These are phyloP conservation scores for Phylloscopus whistleri DNA, from an alignment of 2,113 vertebrate species.

Conservation along the genomic window DNA sequence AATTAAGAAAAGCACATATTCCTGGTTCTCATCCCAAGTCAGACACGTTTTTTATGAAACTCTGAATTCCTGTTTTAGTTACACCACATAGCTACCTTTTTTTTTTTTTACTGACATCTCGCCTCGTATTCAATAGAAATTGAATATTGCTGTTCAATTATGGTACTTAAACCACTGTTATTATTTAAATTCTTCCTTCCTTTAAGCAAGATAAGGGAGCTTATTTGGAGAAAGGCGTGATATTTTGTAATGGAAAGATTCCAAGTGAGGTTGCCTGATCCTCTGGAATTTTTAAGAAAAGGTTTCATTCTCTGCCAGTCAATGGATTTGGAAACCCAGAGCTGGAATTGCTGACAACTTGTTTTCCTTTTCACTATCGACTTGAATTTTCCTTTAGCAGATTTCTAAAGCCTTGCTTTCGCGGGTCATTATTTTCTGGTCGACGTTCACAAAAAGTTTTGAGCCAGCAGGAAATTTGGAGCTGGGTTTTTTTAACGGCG, in stretches of 20 bases:
- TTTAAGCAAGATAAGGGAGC: neutral
- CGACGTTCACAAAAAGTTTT: neutral
- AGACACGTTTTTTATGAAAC: neutral
- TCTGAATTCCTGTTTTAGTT: neutral
- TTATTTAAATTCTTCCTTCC: neutral
- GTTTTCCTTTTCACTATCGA: neutral
- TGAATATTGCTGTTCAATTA: neutral
- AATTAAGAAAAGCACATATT: neutral
- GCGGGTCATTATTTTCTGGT: neutral
- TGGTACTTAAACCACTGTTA: neutral
- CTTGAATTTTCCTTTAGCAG: neutral
- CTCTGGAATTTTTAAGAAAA: neutral
- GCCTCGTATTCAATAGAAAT: too few species aligned
- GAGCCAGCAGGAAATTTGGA: neutral
- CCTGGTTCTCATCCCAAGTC: neutral
- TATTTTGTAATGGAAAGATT: neutral
- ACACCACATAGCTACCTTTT: neutral
- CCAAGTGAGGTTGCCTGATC: neutral
- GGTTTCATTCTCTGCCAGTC: neutral
- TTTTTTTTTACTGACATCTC: neutral
- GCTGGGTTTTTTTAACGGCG: neutral
- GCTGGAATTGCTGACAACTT: neutral
- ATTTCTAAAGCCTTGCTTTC: neutral
- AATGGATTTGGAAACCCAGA: neutral
- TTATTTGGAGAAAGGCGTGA: neutral